phyloP scores from a whole-genome alignment of 2,797 vertebrate genomes.

The Arctocebus calabarensis region DNA sequence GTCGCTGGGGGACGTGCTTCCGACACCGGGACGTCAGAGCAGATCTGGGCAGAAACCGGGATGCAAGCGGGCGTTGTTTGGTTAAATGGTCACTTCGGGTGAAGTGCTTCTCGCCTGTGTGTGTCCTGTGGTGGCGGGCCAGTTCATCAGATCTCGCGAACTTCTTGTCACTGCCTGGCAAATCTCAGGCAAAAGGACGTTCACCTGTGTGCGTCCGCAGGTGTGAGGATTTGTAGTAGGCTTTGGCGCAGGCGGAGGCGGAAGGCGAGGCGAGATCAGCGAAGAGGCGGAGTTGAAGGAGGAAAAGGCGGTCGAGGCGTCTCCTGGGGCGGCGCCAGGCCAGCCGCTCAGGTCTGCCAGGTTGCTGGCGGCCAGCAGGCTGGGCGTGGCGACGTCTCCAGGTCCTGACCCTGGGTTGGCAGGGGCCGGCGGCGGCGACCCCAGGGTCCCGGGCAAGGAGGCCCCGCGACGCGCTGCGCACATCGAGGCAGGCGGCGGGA shows the following conservation, averaged over 20 bases:
- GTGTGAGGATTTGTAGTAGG: constrained; percentile 94
- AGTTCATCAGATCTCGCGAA: constrained; percentile 95
- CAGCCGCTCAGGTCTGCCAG: constrained; percentile 93
- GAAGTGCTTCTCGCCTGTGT: constrained; percentile 95
- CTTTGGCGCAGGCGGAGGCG: constrained; percentile 89
- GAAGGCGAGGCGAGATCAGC: constrained; percentile 66
- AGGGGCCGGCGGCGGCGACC: constrained; percentile 47
- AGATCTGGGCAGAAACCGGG: constrained; percentile 93
- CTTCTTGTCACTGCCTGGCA: constrained; percentile 93
- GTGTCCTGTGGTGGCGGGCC: constrained; percentile 94
- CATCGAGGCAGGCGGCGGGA: constrained; percentile 86
- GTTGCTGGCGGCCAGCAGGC: constrained; percentile 91
- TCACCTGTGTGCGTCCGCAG: constrained; percentile 95
- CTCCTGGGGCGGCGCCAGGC: constrained; percentile 90
- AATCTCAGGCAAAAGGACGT: constrained; percentile 93
- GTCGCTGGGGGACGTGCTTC: constrained; percentile 80
- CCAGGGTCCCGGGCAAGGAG: constrained; percentile 72
- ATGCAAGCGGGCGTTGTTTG: constrained; percentile 94
- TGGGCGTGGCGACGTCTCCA: constrained; percentile 82
- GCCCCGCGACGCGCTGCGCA: constrained; percentile 89
- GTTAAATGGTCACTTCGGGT: constrained; percentile 96
- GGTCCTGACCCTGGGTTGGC: background rate
- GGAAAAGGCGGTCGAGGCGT: constrained; percentile 85
- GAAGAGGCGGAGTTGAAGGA: constrained; percentile 88
- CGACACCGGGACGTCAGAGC: constrained; percentile 86